Base-by-base conservation (phyloP, 2,113 vertebrate species). In the Misgurnus mizolepis region DNA sequence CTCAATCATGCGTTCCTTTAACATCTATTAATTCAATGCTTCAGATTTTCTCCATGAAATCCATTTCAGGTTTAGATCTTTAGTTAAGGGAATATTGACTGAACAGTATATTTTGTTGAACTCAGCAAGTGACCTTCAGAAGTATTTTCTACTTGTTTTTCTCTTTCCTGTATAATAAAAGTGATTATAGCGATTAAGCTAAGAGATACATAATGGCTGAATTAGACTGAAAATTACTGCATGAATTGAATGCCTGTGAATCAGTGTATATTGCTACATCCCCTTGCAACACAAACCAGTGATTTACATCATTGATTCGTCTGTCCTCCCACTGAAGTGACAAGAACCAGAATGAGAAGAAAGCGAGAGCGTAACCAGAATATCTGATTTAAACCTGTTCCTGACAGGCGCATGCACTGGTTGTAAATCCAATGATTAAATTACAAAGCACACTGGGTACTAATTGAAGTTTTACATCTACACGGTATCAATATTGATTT, bases 81-180 rank as follows among this genome's bases (percentile, higher is more conserved):
- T 82, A 83, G 88, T 88, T 88, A 89, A 89, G 87, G 89, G 87
- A 90, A 91, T 88, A 89, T 89, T 89, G 90, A 90, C 88, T 90
- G 68, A 80, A 88, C 79, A 89, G 89, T 89, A 92, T 88, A 88
- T 18, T 91, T 92, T 91, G 90, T 89, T 91, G 88, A 90, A 92
- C 89, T 86, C 87, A 90, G 92, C 91, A 91, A 92, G 90, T 87
- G 89, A 89, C 87, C 84, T 89, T 90, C 90, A 90, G 87, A 92
- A 91, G 90, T 88, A 90, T 89, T 91, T 90, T 91, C 90, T 88
- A 14, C 53, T 17, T 15, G 3, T 91, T 87, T 89, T 92, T 92
- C 90, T 85, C 82, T 88, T 92, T 83, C 83, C 90, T 87, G 86
- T 91, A 89, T 91, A 91, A 92, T 90, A 80, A 87, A 91, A 88